Evolutionary conservation across 2,113 vertebrate species (phyloP), one percentile per base, ranked within the genome.

Genomic region (Ornithorhynchus anatinus): DNA sequence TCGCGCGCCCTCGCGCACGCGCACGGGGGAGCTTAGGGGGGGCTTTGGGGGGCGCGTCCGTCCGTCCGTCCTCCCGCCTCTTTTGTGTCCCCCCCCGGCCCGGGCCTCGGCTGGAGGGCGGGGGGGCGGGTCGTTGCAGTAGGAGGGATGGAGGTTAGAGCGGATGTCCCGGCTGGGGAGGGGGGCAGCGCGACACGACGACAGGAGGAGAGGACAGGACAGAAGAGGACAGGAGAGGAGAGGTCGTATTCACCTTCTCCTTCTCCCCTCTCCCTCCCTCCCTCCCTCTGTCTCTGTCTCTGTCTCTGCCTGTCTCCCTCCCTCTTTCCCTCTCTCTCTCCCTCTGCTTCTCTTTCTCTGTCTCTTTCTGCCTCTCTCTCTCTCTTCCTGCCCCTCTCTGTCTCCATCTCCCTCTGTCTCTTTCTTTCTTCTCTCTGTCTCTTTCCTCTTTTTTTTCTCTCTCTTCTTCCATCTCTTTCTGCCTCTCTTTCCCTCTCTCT

Each of bases 11-110:
- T 94, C 94, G 92, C 65, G 92, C 80, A 79, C 69, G 12, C 89
- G 92, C 88, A 93, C 95, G 94, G 77, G 59, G 79, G 92, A 95
- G 94, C 95, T 93, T 92, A 94, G 94, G 92, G 94, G 92, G 89
- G 88, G 88, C 76, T 88, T 74, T 83, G 51, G 60, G 61, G 35
- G 81, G 38, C 13, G 6, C 62, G 10, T 23, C 25, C 45, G 84
- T 78, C 80, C 75, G 74, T 5, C 44, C 43, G 69, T 72, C 72
- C 71, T 71, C 62, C 75, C 81, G 68, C 69, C 79, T 66, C 20
- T n/a, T n/a, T n/a, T n/a, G n/a, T n/a, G 59, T 72, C 69, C 47
- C 77, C 77, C 82, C 45, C 69, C 65, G 62, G 72, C 84, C 74
- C 40, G 40, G 73, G 84, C 84, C 79, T 85, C 83, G 84, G 82